Conservation (phyloP, 1,140 invertebrate species). For the Brachionus rotundiformis region DNA sequence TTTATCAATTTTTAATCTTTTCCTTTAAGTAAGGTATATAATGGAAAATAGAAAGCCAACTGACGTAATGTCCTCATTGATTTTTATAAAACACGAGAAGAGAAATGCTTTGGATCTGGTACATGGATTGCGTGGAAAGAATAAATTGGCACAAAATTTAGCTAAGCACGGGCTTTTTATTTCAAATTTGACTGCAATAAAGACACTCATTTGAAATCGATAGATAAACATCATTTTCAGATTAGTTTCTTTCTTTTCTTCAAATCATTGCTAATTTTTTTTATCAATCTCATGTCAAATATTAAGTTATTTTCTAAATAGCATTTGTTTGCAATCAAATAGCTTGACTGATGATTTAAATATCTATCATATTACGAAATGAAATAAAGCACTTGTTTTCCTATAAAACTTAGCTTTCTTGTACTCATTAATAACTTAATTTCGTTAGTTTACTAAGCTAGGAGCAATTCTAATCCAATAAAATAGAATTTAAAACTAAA, state of each 20-base stretch:
- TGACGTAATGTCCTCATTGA: neutral
- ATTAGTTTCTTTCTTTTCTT: neutral
- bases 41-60: neutral
- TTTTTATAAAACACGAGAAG: neutral
- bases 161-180: neutral
- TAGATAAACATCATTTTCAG: neutral
- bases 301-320: neutral
- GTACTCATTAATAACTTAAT: neutral
- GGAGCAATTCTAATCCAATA: too few relatives aligned
- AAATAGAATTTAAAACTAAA: too few relatives aligned
- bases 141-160: neutral
- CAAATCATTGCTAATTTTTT: neutral
- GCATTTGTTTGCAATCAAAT: neutral
- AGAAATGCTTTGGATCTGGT: neutral
- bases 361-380: neutral
- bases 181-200: neutral
- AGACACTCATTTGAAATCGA: neutral
- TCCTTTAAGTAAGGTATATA: neutral
- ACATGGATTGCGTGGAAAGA: neutral
- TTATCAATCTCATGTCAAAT: neutral
- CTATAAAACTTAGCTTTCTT: neutral
- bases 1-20: neutral
- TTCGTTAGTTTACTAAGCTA: neutral
- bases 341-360: neutral
- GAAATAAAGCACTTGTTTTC: neutral